Conservation (phyloP, 2,113 vertebrate species). For the Casuarius casuarius region DNA sequence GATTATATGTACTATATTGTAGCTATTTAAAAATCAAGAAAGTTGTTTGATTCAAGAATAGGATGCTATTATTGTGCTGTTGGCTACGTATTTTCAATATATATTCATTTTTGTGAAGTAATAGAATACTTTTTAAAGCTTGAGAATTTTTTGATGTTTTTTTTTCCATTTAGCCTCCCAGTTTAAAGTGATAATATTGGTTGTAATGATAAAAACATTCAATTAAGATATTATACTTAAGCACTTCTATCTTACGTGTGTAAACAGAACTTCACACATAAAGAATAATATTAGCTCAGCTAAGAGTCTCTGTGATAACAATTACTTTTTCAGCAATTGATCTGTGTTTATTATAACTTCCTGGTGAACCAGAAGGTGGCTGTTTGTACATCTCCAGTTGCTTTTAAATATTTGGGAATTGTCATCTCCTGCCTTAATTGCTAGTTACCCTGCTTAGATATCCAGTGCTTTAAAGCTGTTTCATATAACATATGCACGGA, state of each 20-base stretch:
- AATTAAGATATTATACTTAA: not conserved
- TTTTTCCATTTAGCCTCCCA: not conserved
- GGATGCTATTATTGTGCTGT: not conserved
- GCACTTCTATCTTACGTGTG: fast-evolving
- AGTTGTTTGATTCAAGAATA: not conserved
- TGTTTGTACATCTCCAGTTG: not conserved
- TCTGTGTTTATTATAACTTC: not conserved
- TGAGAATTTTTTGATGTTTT: not conserved
- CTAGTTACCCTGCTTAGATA: not conserved
- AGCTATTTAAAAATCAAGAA: not conserved
- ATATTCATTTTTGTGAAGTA: not conserved
- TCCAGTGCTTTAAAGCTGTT: not conserved
- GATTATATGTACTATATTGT: not conserved
- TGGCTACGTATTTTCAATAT: not conserved
- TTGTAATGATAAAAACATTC: not conserved
- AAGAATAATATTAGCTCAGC: not conserved
- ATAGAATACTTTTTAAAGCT: not conserved
- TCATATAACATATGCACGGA: not conserved
- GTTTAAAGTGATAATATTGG: not conserved
- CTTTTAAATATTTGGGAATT: not conserved
- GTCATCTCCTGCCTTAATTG: not conserved
- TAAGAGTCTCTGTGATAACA: not conserved
- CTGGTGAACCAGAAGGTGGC: not conserved
- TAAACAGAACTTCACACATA: not conserved
- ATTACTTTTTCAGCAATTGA: not conserved